Conservation (phyloP, 2,113 vertebrate genomes). For the Xiphophorus couchianus region DNA sequence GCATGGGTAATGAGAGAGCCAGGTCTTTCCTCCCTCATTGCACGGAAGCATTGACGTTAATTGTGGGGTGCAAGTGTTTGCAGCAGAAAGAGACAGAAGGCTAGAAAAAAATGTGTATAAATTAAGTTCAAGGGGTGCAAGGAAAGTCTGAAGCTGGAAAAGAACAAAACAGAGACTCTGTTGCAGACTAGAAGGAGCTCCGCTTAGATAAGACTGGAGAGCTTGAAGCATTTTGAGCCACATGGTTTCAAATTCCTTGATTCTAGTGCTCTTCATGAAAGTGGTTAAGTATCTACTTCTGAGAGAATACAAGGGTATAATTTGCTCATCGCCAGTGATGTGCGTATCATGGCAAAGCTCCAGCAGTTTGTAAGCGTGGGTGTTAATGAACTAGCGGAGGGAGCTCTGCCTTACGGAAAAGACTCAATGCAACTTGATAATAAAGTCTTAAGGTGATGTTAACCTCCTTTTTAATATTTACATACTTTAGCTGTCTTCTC, state of each 20-base stretch:
- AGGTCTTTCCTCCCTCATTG: slow-evolving; percentile 59
- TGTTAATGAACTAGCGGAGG: slow-evolving; percentile 57
- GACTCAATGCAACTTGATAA: slow-evolving; percentile 56
- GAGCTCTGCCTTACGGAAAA: slow-evolving; percentile 43
- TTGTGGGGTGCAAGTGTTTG: slow-evolving; percentile 59
- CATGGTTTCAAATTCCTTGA: slow-evolving; percentile 60
- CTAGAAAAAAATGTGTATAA: slow-evolving; percentile 11
- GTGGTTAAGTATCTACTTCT: slow-evolving; percentile 73
- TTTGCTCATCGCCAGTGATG: slow-evolving; percentile 61
- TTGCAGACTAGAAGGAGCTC: slow-evolving; percentile 25
- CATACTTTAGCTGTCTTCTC: not conserved
- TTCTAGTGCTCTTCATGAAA: slow-evolving; percentile 71
- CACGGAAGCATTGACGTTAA: slow-evolving; percentile 66
- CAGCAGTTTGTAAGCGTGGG: slow-evolving; percentile 50
- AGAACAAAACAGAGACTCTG: slow-evolving; percentile 49
- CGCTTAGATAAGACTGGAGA: slow-evolving; percentile 34
- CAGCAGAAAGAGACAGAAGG: slow-evolving; percentile 5
- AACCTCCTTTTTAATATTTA: not conserved
- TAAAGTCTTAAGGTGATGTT: slow-evolving; percentile 7
- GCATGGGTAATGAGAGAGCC: slow-evolving; percentile 71
- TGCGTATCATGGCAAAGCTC: slow-evolving; percentile 46
- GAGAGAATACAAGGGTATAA: slow-evolving; percentile 65
- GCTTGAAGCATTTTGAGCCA: slow-evolving; percentile 44
- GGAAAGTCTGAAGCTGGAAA: slow-evolving; percentile 37
- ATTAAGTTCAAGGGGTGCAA: slow-evolving; percentile 29